phyloP scores from a whole-genome alignment of 2,888 invertebrate species.

The Leucozona laternaria region DNA sequence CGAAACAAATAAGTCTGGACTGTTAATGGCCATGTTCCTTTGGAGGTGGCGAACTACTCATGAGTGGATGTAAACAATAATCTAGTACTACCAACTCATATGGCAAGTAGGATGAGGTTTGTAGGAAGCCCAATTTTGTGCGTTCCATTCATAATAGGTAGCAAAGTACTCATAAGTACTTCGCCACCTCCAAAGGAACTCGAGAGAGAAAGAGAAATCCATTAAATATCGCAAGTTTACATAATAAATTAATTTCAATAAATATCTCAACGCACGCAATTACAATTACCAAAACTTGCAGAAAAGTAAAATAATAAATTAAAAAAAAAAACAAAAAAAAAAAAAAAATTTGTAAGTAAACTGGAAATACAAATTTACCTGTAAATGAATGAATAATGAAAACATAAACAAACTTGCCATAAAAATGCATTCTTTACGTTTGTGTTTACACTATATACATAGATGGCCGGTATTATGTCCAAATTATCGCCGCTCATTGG shows the following conservation, averaged over 20 bases:
- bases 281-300: slow-evolving; percentile 13
- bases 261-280: slow-evolving; percentile 27
- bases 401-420: slow-evolving; percentile 52
- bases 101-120: too few species aligned
- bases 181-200: too few species aligned
- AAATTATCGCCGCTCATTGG: slow-evolving; percentile 47
- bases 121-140: too few species aligned
- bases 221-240: slow-evolving; percentile 9
- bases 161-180: too few species aligned
- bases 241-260: slow-evolving; percentile 37
- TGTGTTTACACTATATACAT: slow-evolving; percentile 62
- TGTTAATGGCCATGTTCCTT: too few species aligned
- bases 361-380: slow-evolving; percentile 25
- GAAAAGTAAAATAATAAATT: not conserved
- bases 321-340: not conserved
- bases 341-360: not conserved
- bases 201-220: not conserved
- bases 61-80: too few species aligned
- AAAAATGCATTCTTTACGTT: slow-evolving; percentile 55
- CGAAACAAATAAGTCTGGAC: too few species aligned
- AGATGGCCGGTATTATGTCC: slow-evolving; percentile 51
- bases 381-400: slow-evolving; percentile 37
- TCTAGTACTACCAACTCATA: too few species aligned
- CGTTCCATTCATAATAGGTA: too few species aligned
- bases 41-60: too few species aligned